Conservation (phyloP, 2,888 invertebrate genomes). For the Caenorhabditis wallacei region DNA sequence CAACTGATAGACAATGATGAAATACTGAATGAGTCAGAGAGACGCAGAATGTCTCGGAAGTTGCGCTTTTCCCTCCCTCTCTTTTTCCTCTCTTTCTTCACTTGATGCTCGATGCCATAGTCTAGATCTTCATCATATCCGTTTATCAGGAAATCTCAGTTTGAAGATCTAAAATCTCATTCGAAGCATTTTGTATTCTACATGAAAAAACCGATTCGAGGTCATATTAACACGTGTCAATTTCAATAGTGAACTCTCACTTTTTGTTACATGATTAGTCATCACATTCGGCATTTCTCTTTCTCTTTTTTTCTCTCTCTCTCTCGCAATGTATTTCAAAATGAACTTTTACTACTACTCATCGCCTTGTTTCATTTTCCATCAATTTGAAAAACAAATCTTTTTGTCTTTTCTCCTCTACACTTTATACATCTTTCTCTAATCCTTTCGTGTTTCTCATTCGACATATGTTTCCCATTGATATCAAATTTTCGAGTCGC, state of each 20-base stretch:
- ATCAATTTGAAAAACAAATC: conserved; percentile 47
- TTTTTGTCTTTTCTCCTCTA: background rate
- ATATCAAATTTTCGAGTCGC: conserved; percentile 63
- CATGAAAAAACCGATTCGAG: conserved; percentile 10
- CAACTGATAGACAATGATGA: conserved; percentile 53
- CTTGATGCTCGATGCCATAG: conserved; percentile 28
- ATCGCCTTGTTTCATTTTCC: conserved; percentile 43
- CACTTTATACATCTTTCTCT: conserved; percentile 16
- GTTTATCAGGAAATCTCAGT: conserved; percentile 19
- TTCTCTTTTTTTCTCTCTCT: conserved; percentile 1
- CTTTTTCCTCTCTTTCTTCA: conserved; percentile 27
- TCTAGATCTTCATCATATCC: conserved; percentile 11
- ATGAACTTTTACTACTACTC: conserved; percentile 51
- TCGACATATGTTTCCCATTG: conserved; percentile 64
- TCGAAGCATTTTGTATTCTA: background rate
- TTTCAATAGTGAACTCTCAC: background rate
- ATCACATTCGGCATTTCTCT: conserved; percentile 14
- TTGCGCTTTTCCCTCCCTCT: conserved; percentile 33
- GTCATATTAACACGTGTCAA: conserved; percentile 3
- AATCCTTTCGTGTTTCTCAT: conserved; percentile 31
- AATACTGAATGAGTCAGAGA: conserved; percentile 14
- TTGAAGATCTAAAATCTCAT: background rate
- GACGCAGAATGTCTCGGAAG: conserved; percentile 48
- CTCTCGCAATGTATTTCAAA: background rate
- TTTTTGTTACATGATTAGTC: conserved; percentile 41